Evolutionary conservation across 2,113 vertebrate species (phyloP).

Genomic region (Gila orcuttii): DNA sequence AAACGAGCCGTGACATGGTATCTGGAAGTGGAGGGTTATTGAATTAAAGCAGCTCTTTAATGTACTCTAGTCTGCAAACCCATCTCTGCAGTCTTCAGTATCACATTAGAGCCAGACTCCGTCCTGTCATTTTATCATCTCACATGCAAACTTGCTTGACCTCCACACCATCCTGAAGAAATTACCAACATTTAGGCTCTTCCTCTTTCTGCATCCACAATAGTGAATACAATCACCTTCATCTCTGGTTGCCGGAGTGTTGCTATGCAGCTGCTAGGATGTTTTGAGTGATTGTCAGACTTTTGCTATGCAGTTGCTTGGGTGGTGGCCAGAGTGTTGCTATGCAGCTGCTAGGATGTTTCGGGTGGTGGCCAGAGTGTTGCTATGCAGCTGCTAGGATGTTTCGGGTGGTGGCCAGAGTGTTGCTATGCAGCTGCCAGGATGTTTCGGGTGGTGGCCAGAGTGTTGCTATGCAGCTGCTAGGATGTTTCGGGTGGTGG

Average conservation of each 20-base stretch:
- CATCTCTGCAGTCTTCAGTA: constrained; percentile 43
- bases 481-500: not conserved
- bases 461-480: not conserved
- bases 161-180: not conserved
- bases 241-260: not conserved
- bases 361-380: not conserved
- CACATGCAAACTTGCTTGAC: constrained; percentile 19
- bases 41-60: constrained; percentile 57
- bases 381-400: not conserved
- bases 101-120: constrained; percentile 33
- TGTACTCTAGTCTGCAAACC: constrained; percentile 49
- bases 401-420: not conserved
- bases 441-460: not conserved
- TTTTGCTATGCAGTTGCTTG: not conserved
- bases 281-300: not conserved
- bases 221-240: not conserved
- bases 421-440: not conserved
- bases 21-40: constrained; percentile 50
- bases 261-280: not conserved
- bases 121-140: constrained; percentile 31
- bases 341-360: not conserved
- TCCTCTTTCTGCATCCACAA: not conserved
- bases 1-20: constrained; percentile 33
- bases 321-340: not conserved
- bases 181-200: not conserved